A percentile compares a stretch with the other conserved stretches of the same genome.
Conservation (phyloP, 2,888 invertebrate genomes). For the Adelognathus sp. region DNA sequence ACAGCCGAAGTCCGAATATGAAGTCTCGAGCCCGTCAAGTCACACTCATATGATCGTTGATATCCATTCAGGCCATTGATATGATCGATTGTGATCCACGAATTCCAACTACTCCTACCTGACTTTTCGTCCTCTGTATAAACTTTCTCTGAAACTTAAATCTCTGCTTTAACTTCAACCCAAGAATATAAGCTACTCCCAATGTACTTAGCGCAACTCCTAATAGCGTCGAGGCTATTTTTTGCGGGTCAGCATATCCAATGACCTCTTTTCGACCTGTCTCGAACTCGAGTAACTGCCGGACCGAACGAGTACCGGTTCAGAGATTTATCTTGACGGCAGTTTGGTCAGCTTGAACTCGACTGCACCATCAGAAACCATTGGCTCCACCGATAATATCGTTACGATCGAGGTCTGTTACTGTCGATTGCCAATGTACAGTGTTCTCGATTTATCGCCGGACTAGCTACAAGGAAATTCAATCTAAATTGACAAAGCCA, state of each 20-base stretch:
- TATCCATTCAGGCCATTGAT: no score
- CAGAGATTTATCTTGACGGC: conserved; percentile 12
- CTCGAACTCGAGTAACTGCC: conserved; percentile 24
- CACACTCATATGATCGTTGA: no score
- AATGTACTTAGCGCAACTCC: no score
- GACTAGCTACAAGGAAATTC: conserved; percentile 10
- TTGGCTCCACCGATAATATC: conserved; percentile 40
- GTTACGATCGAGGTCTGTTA: conserved; percentile 20
- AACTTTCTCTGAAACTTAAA: no score
- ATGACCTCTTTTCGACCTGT: neutral
- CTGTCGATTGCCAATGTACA: conserved; percentile 35
- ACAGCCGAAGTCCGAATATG: no score
- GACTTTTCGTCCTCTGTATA: no score
- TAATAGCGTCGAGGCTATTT: no score
- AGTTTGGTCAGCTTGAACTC: conserved; percentile 13
- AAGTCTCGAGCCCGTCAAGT: no score
- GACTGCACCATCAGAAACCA: conserved; percentile 34
- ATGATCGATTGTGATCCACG: no score
- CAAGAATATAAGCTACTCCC: no score
- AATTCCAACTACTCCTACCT: no score
- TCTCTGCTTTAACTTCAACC: no score
- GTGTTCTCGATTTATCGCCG: conserved; percentile 45
- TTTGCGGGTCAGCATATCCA: neutral
- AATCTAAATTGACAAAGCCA: conserved; percentile 55
- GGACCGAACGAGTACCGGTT: conserved; percentile 5